Percentiles rank a stretch among this genome's conserved stretches.
Conservation (phyloP, 2,888 invertebrate species). For the Ochropleura leucogaster region DNA sequence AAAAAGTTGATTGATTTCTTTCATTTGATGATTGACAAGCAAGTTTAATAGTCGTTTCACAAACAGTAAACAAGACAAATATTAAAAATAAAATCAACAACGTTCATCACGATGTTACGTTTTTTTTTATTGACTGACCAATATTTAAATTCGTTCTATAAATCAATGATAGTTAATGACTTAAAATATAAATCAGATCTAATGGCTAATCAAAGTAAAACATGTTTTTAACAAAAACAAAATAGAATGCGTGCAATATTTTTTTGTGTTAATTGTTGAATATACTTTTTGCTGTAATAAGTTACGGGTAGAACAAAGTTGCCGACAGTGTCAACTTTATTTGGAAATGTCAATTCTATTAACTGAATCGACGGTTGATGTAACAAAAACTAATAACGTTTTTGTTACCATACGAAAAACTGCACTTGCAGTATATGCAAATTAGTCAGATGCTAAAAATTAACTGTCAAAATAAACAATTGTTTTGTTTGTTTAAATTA, state of each 20-base stretch:
- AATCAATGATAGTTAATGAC: conserved; percentile 59
- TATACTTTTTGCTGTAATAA: conserved; percentile 51
- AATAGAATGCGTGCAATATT: conserved; percentile 29
- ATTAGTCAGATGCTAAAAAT: conserved; percentile 17
- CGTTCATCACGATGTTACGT: conserved; percentile 18
- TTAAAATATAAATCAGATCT: conserved; percentile 59
- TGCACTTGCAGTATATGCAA: conserved; percentile 32
- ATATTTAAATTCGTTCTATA: conserved; percentile 48
- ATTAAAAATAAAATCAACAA: conserved; percentile 27
- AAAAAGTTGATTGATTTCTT: conserved; percentile 18
- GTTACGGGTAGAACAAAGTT: conserved; percentile 40
- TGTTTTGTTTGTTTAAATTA: conserved; percentile 46
- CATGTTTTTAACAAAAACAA: conserved; percentile 42
- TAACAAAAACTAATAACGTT: background rate
- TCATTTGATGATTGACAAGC: conserved; percentile 15
- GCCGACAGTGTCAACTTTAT: conserved; percentile 30
- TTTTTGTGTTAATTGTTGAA: conserved; percentile 42
- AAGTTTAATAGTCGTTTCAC: conserved; percentile 4
- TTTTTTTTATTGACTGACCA: conserved; percentile 31
- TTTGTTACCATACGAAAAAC: conserved; percentile 14
- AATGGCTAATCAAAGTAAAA: conserved; percentile 40
- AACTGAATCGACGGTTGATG: conserved; percentile 15
- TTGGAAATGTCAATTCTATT: conserved; percentile 39
- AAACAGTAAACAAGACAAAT: conserved; percentile 14
- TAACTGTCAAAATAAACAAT: conserved; percentile 36